These are phyloP conservation scores for Aphelinus atriplicis DNA, from an alignment of 1,140 invertebrate species.

Conservation along the genomic window DNA sequence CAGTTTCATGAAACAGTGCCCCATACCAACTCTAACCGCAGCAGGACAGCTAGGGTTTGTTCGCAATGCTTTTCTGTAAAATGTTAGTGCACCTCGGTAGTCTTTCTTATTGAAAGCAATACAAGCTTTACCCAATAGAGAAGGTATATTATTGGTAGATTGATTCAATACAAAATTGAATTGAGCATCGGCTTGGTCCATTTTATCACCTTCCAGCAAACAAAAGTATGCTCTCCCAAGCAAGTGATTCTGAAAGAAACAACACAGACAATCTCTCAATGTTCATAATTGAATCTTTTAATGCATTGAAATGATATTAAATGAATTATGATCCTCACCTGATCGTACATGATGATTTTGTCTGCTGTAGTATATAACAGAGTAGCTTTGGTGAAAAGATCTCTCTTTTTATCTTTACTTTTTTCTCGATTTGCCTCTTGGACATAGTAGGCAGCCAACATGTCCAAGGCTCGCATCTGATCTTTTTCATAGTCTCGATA, in stretches of 20 bases:
- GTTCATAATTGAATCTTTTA: no score
- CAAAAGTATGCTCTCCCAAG: conserved; percentile 98
- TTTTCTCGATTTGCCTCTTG: conserved; percentile 96
- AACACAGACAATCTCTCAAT: no score
- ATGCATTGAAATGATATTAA: no score
- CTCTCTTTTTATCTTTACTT: conserved; percentile 93
- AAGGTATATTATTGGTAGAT: conserved; percentile 95
- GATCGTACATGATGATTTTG: conserved; percentile 99
- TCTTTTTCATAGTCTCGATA: conserved; percentile 95
- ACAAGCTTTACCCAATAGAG: conserved; percentile 96
- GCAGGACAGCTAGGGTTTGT: conserved; percentile 98
- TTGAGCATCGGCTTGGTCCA: conserved; percentile 99
- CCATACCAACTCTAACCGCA: conserved; percentile 96
- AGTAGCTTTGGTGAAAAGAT: conserved; percentile 96
- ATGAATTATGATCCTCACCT: conserved; percentile 70
- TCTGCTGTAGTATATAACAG: conserved; percentile 97
- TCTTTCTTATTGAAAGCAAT: conserved; percentile 95
- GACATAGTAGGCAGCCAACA: conserved; percentile 97
- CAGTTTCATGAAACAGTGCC: conserved; percentile 96
- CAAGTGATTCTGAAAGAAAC: conserved; percentile 84
- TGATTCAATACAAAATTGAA: conserved; percentile 99
- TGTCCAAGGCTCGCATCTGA: conserved; percentile 95
- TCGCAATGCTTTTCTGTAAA: conserved; percentile 96
- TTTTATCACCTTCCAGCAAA: conserved; percentile 97
- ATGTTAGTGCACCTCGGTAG: conserved; percentile 93